Conservation (phyloP, 2,797 vertebrate species). For the Halcyon badia region DNA sequence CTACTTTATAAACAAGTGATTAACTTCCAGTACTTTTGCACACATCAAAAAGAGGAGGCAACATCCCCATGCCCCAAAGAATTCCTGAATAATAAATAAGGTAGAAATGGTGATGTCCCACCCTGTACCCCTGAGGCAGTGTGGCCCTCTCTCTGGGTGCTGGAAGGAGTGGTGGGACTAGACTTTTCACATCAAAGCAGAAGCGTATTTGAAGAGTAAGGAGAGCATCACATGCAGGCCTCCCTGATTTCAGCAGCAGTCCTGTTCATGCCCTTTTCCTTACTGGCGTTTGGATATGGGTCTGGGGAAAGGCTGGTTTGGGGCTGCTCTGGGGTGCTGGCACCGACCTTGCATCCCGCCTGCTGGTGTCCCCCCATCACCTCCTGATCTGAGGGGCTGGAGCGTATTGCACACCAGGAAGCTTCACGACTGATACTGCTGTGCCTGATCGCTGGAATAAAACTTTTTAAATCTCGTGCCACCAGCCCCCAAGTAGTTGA, state of each 20-base stretch:
- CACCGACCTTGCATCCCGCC: too few relatives aligned
- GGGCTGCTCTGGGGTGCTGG: too few relatives aligned
- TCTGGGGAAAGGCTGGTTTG: too few relatives aligned
- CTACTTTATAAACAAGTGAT: not conserved
- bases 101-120: not conserved
- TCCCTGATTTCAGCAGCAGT: not conserved
- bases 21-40: not conserved
- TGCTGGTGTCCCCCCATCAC: too few relatives aligned
- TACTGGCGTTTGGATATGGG: too few relatives aligned
- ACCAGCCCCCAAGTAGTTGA: not conserved
- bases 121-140: not conserved
- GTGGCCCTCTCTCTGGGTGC: not conserved
- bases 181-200: not conserved
- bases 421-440: too few relatives aligned
- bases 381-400: too few relatives aligned
- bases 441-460: too few relatives aligned
- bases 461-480: not conserved
- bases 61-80: not conserved
- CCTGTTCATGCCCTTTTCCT: too few relatives aligned
- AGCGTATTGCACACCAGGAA: too few relatives aligned
- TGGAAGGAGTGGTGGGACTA: not conserved
- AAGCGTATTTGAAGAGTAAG: fast-evolving
- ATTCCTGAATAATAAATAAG: not conserved
- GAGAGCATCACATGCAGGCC: not conserved
- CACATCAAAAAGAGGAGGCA: not conserved